Evolutionary conservation across 1,140 invertebrate species (phyloP), one percentile per base, ranked within the genome.

Genomic region (Nautilus pompilius): DNA sequence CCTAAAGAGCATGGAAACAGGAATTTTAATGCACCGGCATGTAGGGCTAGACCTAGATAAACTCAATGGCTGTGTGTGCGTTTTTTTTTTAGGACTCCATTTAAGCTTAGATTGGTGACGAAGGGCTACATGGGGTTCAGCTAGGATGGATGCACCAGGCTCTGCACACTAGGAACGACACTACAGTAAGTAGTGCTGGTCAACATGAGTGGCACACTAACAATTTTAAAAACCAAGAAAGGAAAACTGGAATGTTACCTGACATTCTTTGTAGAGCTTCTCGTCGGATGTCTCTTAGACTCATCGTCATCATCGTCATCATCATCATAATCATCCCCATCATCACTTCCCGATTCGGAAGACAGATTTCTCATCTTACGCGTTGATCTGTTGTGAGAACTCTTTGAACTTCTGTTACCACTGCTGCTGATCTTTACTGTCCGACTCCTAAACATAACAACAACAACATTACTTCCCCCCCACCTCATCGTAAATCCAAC

Each of bases 191-290:
- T 54, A 63, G 66, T 71, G 63, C 3, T 46, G 58, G 26, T 46
- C 36, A 68, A 41, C 32, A 62, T 65, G 65, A 63, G 59, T 15
- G 49, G 22, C 36, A 33, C 49, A 36, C 34, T 32, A 32, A 29
- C 5, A 54, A 33, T 61, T 5, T 17, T 32, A 32, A 29, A 24
- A 29, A 32, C 36, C 6, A n/a, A 46, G 10, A 65, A 36, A 17
- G 26, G 53, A 32, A 3, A 36, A 4, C 58, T 17, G 8, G 15
- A 24, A 57, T 17, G 17, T 45, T 67, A 80, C 79, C 77, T 96
- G 69, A 95, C 89, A 55, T 89, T 86, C 22, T 87, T 83, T 2
- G 88, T 88, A 59, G 85, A 68, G 6, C 68, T 69, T 46, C 72
- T 58, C 57, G 63, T 34, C 10, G 65, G 57, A 28, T 61, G 67